Percentiles rank a stretch among this genome's conserved stretches.
These are phyloP conservation scores for Stratiomys singularior DNA, from an alignment of 2,888 invertebrate species.

Conservation along the genomic window DNA sequence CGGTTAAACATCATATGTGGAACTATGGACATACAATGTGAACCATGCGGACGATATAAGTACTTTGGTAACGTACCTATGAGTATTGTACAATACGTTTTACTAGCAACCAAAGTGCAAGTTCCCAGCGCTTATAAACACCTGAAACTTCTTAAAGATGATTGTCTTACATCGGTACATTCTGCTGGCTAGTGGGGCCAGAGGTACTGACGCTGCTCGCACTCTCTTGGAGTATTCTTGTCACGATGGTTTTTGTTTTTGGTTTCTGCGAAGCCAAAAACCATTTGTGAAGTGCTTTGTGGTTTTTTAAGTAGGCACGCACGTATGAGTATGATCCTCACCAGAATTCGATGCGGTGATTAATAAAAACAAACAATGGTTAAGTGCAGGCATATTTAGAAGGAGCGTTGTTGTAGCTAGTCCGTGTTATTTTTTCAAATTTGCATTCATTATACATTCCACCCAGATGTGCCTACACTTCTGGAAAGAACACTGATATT, in stretches of 20 bases:
- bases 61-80: neutral
- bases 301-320: neutral
- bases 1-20: no score
- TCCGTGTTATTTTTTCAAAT: no score
- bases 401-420: no score
- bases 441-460: no score
- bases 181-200: no score
- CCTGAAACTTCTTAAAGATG: constrained; percentile 2
- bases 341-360: neutral
- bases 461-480: no score
- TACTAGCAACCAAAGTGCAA: constrained; percentile 2
- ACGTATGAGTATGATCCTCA: neutral
- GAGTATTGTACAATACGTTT: neutral
- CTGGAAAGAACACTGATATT: no score
- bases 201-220: no score
- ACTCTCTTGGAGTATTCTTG: constrained; percentile 4
- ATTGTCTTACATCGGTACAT: neutral
- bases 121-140: constrained; percentile 4
- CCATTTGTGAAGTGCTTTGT: neutral
- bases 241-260: constrained; percentile 21
- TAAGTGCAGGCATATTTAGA: no score
- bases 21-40: no score
- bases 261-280: constrained; percentile 23
- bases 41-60: no score
- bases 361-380: constrained; percentile 10